These are phyloP conservation scores for Geothlypis trichas DNA, from an alignment of 2,113 vertebrate genomes.

Conservation along the genomic window DNA sequence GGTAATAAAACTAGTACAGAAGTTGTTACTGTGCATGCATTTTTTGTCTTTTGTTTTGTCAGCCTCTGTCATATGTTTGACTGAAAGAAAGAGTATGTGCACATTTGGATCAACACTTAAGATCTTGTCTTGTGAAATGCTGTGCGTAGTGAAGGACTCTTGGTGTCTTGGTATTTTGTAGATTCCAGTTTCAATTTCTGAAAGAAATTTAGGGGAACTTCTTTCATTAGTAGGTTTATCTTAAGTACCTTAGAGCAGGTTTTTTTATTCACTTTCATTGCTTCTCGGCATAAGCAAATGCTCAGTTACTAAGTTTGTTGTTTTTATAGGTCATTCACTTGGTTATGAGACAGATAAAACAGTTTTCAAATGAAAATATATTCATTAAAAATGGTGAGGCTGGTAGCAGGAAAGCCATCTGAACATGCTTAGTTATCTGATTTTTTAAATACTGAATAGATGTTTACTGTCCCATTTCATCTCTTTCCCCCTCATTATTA, in stretches of 20 bases:
- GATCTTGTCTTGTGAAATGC: neutral
- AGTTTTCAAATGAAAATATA: neutral
- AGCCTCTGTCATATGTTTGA: neutral
- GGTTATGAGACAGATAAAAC: neutral
- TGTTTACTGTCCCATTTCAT: neutral
- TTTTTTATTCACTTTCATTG: neutral
- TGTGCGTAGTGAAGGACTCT: neutral
- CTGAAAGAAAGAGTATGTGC: neutral
- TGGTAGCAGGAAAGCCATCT: neutral
- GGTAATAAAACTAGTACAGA: neutral
- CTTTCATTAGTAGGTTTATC: neutral
- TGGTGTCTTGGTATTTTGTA: neutral
- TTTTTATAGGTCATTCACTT: neutral
- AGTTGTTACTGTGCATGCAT: neutral
- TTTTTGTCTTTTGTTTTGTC: neutral
- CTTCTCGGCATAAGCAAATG: neutral
- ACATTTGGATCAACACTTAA: neutral
- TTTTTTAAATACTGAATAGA: neutral
- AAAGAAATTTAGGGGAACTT: neutral
- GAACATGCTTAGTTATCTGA: fast-evolving
- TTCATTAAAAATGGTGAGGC: neutral
- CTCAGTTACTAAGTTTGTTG: neutral
- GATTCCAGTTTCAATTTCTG: neutral
- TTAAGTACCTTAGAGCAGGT: neutral
- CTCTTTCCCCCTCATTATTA: neutral